Evolutionary conservation across 2,113 vertebrate species (phyloP), one percentile per base, ranked within the genome.

Genomic region (Channa maculata): DNA sequence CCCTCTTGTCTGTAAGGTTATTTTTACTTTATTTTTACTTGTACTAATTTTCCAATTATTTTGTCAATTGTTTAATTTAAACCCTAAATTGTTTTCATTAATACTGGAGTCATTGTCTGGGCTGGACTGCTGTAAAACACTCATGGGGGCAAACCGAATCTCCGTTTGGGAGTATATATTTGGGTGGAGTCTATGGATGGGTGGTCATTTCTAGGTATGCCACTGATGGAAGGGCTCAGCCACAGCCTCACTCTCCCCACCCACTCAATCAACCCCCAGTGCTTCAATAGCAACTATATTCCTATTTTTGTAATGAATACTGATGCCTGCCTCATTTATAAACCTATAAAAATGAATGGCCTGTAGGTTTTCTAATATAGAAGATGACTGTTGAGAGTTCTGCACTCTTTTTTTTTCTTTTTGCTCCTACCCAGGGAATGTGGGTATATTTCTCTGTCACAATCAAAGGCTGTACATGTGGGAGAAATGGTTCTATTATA

Each of bases 301-400:
- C 87, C 82, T 92, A 90, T 93, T 93, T 93, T 93, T 93, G 75
- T 93, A 93, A 90, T 81, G 82, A 85, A 83, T 77, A 82, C 75
- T 69, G 80, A 78, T 68, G 71, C 89, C 79, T 82, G 60, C 61
- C 71, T 66, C 53, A 86, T 88, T 86, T 91, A 87, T 84, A 89
- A 91, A 88, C 81, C 82, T 84, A 73, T 83, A 75, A 79, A 87
- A 78, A 78, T 0, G 5, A 77, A 84, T 77, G 71, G 73, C 79
- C 83, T 79, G 80, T 77, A 87, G 91, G 83, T 90, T 91, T 90
- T 92, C 80, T 91, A 90, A 86, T 77, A 77, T 82, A 83, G 75
- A 84, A 72, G 48, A 72, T 4, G 77, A 86, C 67, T 81, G 81
- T 88, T 78, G 76, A 76, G 80, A 77, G 34, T 46, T 58, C 49